These are phyloP conservation scores for Seriola rivoliana DNA, from an alignment of 2,113 vertebrate genomes.

Conservation along the genomic window DNA sequence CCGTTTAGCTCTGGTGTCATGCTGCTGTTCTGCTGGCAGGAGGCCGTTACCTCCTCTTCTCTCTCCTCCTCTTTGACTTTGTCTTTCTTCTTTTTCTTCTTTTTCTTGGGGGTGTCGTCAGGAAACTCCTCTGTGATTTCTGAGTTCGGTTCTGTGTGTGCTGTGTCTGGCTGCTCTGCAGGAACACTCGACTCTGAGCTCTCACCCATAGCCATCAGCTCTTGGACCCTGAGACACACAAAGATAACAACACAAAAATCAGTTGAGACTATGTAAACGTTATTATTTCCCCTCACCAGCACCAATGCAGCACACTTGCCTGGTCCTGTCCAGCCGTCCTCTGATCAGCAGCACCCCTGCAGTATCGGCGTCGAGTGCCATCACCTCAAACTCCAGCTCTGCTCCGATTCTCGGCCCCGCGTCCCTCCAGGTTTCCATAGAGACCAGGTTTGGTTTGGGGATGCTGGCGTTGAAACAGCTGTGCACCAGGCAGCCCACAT, in stretches of 20 bases:
- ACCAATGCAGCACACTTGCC: slow-evolving; percentile 64
- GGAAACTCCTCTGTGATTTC: slow-evolving; percentile 24
- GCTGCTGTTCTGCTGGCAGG: slow-evolving; percentile 3
- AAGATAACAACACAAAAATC: neutral
- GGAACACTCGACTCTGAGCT: slow-evolving; percentile 26
- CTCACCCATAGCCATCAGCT: slow-evolving; percentile 75
- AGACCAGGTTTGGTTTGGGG: slow-evolving; percentile 88
- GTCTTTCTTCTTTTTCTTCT: slow-evolving; percentile 79
- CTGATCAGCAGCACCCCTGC: slow-evolving; percentile 94
- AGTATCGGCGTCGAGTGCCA: slow-evolving; percentile 90
- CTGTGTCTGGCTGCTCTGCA: slow-evolving; percentile 1
- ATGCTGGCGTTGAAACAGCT: slow-evolving; percentile 97
- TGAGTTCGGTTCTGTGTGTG: slow-evolving; percentile 61
- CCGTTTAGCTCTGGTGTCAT: slow-evolving; percentile 21
- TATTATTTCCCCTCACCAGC: no score
- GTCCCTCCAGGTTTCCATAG: slow-evolving; percentile 87
- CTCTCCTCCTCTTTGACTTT: slow-evolving; percentile 64
- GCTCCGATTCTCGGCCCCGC: slow-evolving; percentile 87
- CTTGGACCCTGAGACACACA: slow-evolving; percentile 73
- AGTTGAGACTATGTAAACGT: neutral
- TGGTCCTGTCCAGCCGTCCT: slow-evolving; percentile 86
- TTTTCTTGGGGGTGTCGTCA: slow-evolving; percentile 79
- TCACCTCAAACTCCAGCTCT: slow-evolving; percentile 91
- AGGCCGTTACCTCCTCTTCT: slow-evolving; percentile 6
- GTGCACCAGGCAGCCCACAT: slow-evolving; percentile 95